A percentile compares a stretch with the other conserved stretches of the same genome.
Evolutionary conservation across 2,888 invertebrate species (phyloP).

Genomic region (Luperina testacea): DNA sequence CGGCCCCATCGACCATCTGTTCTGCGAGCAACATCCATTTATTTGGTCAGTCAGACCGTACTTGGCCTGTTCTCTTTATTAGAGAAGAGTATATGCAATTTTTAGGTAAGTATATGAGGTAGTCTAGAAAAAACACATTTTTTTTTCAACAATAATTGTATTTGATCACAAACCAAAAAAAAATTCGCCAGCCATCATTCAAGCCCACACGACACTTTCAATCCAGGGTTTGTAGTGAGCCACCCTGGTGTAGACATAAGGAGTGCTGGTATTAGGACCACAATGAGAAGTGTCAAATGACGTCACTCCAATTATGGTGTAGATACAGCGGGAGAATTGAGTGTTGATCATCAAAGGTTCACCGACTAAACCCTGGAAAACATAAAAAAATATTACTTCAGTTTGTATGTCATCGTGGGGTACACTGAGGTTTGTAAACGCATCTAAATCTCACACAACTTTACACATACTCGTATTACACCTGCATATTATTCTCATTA

Average conservation of each 20-base stretch:
- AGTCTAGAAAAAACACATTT: background rate
- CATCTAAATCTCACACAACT: background rate
- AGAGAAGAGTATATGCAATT: too few species aligned
- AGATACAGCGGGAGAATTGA: slow-evolving; percentile 45
- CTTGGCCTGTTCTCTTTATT: too few species aligned
- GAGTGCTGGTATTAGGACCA: background rate
- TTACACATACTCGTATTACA: too few species aligned
- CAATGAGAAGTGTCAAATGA: background rate
- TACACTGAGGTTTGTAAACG: background rate
- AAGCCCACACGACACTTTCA: slow-evolving; percentile 44
- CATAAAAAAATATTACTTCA: background rate
- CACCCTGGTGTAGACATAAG: slow-evolving; percentile 36
- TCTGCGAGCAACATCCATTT: too few species aligned
- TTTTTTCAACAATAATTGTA: background rate
- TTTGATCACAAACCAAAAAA: background rate
- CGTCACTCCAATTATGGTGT: slow-evolving; percentile 30
- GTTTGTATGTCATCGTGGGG: background rate
- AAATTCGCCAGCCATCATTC: background rate
- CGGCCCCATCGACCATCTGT: too few species aligned
- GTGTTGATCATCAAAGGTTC: slow-evolving; percentile 31
- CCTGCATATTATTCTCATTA: too few species aligned
- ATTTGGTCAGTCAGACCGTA: too few species aligned
- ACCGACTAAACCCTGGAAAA: slow-evolving; percentile 22
- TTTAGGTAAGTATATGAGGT: background rate
- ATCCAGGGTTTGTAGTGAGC: slow-evolving; percentile 49